phyloP scores from a whole-genome alignment of 2,888 invertebrate genomes.

The Branchipolynoe longqiensis region DNA sequence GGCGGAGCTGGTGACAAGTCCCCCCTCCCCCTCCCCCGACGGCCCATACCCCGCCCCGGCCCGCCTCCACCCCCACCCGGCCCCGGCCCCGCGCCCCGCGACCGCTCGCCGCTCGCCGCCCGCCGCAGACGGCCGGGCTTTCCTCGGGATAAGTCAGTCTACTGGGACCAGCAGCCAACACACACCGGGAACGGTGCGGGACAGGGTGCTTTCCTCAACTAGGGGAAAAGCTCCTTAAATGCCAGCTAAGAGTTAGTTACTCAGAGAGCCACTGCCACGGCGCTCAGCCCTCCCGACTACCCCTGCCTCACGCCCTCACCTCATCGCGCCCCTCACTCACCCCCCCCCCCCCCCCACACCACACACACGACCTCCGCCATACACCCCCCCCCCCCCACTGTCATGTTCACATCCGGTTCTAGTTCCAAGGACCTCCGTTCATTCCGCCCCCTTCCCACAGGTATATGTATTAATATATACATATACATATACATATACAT shows the following conservation, averaged over 20 bases:
- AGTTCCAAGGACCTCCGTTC: neutral
- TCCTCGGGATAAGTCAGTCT: neutral
- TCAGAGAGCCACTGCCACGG: neutral
- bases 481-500: no score
- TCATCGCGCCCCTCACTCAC: neutral
- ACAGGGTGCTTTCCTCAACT: no score
- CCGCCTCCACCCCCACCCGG: neutral
- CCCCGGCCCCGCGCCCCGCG: neutral
- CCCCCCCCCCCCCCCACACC: neutral
- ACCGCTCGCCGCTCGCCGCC: neutral
- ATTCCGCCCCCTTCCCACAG: no score
- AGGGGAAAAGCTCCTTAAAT: no score
- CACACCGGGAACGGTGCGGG: no score
- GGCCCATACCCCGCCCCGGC: neutral
- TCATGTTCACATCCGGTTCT: neutral
- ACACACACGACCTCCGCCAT: neutral
- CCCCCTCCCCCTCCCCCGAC: neutral
- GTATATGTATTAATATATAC: no score
- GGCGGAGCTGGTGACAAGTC: neutral
- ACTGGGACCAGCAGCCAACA: neutral
- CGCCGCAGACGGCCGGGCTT: neutral
- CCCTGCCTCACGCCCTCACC: neutral
- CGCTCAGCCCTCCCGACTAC: neutral
- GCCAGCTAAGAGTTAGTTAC: no score
- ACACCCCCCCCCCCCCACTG: neutral